Evolutionary conservation across 1,140 invertebrate species (phyloP).

Genomic region (Patella vulgata): DNA sequence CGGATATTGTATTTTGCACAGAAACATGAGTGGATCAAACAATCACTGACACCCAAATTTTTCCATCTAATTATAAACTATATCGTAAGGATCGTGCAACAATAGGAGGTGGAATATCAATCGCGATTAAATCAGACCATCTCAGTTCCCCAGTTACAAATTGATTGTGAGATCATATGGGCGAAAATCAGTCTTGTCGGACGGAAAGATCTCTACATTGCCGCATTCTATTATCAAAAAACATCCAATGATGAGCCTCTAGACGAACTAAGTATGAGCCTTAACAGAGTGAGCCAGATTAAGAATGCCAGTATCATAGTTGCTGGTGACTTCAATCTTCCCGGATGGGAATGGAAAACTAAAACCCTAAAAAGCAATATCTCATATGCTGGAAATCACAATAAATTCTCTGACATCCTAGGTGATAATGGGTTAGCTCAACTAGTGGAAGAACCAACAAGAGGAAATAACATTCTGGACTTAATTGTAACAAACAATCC

Average conservation of each 20-base stretch:
- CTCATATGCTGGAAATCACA: not conserved
- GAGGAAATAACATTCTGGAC: conserved; percentile 1
- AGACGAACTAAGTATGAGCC: not conserved
- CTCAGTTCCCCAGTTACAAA: not conserved
- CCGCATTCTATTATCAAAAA: not conserved
- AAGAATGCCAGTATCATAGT: not conserved
- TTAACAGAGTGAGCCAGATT: not conserved
- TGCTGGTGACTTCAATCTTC: conserved; percentile 2
- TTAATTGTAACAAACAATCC: not conserved
- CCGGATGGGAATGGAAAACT: not conserved
- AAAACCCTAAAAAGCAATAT: not conserved
- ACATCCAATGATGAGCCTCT: not conserved
- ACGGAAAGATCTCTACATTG: conserved; percentile 1
- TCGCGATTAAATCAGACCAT: conserved; percentile 1
- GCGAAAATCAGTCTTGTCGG: not conserved
- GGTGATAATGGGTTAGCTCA: not conserved
- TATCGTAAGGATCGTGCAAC: conserved; percentile 17
- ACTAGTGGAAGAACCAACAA: not conserved
- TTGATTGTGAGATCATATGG: not conserved
- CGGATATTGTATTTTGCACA: conserved; percentile 23
- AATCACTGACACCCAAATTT: conserved; percentile 23
- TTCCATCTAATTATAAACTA: conserved; percentile 21
- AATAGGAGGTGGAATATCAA: conserved; percentile 1
- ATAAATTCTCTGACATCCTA: not conserved
- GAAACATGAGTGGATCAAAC: conserved; percentile 30